These are phyloP conservation scores for Neuroterus valhalla DNA, from an alignment of 1,140 invertebrate species.

Conservation along the genomic window DNA sequence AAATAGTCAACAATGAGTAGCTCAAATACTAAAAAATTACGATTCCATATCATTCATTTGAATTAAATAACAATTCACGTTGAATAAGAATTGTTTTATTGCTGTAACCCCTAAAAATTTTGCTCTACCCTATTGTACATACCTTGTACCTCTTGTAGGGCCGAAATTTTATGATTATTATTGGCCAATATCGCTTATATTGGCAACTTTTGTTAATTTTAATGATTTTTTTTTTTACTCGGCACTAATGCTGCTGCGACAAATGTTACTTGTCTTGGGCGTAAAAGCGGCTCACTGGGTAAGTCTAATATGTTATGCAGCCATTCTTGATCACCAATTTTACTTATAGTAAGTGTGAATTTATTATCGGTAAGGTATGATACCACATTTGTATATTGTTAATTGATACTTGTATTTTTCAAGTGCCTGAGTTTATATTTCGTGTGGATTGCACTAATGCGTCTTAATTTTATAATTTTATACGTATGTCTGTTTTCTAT, in stretches of 20 bases:
- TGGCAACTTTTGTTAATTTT: conserved; percentile 28
- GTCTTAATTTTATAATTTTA: conserved; percentile 24
- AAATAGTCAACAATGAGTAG: too few relatives aligned
- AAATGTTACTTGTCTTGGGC: conserved; percentile 26
- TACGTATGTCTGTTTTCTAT: not conserved
- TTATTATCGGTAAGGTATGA: conserved; percentile 25
- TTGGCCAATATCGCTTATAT: not conserved
- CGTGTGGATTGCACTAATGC: conserved; percentile 16
- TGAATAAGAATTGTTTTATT: too few relatives aligned
- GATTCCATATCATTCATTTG: too few relatives aligned
- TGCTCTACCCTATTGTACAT: too few relatives aligned
- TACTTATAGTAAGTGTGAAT: conserved; percentile 21
- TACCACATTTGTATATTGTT: conserved; percentile 22
- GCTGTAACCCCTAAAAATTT: too few relatives aligned
- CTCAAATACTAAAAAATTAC: too few relatives aligned
- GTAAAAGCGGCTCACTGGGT: conserved; percentile 27
- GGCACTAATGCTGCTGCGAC: conserved; percentile 22
- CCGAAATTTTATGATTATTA: conserved; percentile 10
- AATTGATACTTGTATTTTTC: not conserved
- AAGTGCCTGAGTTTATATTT: conserved; percentile 6
- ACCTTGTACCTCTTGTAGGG: conserved; percentile 9
- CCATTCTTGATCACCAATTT: conserved; percentile 24
- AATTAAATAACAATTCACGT: too few relatives aligned
- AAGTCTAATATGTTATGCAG: conserved; percentile 25
- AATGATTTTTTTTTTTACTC: conserved; percentile 8